A percentile compares a stretch with the other conserved stretches of the same genome.
phyloP scores from a whole-genome alignment of 2,797 vertebrate genomes.

The Eulemur albifrons region DNA sequence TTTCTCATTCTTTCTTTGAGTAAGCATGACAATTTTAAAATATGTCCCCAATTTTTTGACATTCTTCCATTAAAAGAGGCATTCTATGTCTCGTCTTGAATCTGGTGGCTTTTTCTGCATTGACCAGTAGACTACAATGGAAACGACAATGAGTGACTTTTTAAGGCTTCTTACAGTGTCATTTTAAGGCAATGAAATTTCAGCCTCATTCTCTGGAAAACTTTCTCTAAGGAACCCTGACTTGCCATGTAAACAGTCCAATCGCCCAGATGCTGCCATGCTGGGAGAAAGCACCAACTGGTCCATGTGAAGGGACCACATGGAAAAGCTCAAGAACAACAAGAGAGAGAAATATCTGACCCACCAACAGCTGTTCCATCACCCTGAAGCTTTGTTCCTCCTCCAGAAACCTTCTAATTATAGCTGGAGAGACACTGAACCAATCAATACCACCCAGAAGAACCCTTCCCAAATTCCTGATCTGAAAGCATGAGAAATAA shows the following conservation, averaged over 20 bases:
- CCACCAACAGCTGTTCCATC: neutral
- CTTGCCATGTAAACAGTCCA: neutral
- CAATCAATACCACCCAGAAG: neutral
- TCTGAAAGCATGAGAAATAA: neutral
- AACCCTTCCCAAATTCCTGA: neutral
- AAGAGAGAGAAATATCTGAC: neutral
- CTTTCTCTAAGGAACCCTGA: neutral
- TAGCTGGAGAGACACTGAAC: neutral
- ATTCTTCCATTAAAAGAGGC: neutral
- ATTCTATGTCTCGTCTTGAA: neutral
- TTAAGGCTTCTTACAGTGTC: neutral
- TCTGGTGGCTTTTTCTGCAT: neutral
- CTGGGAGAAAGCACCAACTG: neutral
- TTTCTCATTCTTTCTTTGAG: neutral
- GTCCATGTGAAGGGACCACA: neutral
- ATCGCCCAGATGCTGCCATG: neutral
- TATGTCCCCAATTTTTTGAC: neutral
- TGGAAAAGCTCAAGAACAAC: neutral
- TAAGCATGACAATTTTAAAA: neutral
- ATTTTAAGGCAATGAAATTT: neutral
- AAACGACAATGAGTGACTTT: neutral
- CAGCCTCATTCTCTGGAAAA: neutral
- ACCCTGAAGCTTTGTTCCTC: neutral
- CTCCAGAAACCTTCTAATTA: neutral
- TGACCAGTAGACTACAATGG: neutral